A percentile compares a stretch with the other conserved stretches of the same genome.
Conservation (phyloP, 2,797 vertebrate genomes). For the Anisognathus igniventris region DNA sequence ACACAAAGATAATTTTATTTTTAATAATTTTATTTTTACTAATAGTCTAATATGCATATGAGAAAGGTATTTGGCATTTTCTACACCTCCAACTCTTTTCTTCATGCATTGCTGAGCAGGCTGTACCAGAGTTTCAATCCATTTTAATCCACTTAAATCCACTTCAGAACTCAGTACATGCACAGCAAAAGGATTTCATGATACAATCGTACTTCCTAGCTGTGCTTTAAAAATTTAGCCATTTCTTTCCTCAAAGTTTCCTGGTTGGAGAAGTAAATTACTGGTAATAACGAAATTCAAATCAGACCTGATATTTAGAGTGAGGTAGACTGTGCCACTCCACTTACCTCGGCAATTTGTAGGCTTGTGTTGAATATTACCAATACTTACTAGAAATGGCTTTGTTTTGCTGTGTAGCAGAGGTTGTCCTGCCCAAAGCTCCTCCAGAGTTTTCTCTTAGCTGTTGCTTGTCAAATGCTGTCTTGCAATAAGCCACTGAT, state of each 20-base stretch:
- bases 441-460: background rate
- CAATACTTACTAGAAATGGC: background rate
- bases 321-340: background rate
- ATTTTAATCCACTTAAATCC: slow-evolving; percentile 66
- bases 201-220: slow-evolving; percentile 18
- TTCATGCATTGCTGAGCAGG: slow-evolving; percentile 80
- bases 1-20: slow-evolving; percentile 76
- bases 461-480: background rate
- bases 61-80: slow-evolving; percentile 78
- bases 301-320: background rate
- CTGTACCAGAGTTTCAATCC: slow-evolving; percentile 66
- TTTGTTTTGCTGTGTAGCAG: background rate
- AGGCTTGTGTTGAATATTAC: background rate
- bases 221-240: background rate
- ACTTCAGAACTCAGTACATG: slow-evolving; percentile 71
- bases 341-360: background rate
- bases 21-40: slow-evolving; percentile 79
- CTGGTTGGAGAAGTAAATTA: slow-evolving; percentile 46
- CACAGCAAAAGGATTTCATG: slow-evolving; percentile 57
- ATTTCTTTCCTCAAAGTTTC: background rate
- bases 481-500: background rate
- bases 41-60: slow-evolving; percentile 76
- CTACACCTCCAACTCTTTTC: slow-evolving; percentile 75
- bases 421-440: background rate
- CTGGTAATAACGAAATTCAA: slow-evolving; percentile 47